Base-by-base conservation (phyloP, 2,797 vertebrate species). In the Danionella dracula region DNA sequence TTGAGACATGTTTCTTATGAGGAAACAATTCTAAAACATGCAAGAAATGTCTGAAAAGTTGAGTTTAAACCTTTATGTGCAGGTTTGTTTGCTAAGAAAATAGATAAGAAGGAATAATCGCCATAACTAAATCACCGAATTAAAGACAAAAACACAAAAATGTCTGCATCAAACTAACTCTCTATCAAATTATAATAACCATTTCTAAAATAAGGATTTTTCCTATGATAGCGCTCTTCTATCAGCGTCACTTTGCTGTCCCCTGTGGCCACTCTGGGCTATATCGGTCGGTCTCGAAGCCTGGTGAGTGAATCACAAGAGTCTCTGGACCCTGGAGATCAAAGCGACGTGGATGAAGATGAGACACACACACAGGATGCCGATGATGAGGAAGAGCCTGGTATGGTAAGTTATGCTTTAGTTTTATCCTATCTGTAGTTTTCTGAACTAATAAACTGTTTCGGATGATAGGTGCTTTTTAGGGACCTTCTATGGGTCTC, bases 371-470 rank as follows among this genome's bases (percentile, higher is more conserved):
- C 87, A 64, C 87, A 84, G 55, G 93, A 94, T 71, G 90, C 91
- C 32, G 91, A 94, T 62, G 91, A 93, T 73, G 92, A 93, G 71
- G 92, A 94, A 55, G 91, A 93, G 15, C 86, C 83, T 58, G 89
- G 90, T 70, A 81, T 90, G 85, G 94, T 95, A 70, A 79, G 83
- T 74, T 17, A 11, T 59, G 2, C 7, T 34, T 46, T 38, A 12
- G 23, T 57, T 67, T n/a, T 4, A 23, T 21, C 34, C 0, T 8
- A 2, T 23, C 8, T 29, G 19, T 8, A 31, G 31, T 5, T 31
- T 11, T 15, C 32, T 35, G 32, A 35, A 1, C 3, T 8, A 35
- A n/a, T 5, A 5, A 12, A 7, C 8, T 4, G 37, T 5, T 40
- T 40, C 13, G 9, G 4, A 40, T 15, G 37, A 40, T 4, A 40